These are phyloP conservation scores for Emydocephalus ijimae DNA, from an alignment of 2,113 vertebrate genomes.

Conservation along the genomic window DNA sequence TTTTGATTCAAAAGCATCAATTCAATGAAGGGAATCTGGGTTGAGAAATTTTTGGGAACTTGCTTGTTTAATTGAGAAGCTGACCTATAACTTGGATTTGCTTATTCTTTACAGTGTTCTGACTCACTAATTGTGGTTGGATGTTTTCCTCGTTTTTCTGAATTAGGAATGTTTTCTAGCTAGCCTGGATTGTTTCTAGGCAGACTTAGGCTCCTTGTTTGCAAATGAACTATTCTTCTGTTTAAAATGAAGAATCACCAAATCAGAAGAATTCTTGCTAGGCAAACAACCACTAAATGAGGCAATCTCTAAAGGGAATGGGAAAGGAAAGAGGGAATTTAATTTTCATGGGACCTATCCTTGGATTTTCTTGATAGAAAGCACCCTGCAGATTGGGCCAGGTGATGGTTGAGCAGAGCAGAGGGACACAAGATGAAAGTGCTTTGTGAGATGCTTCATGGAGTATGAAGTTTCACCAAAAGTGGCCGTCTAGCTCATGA, in stretches of 20 bases:
- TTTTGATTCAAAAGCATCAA: not conserved
- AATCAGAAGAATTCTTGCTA: not conserved
- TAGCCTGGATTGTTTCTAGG: not conserved
- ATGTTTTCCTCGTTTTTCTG: not conserved
- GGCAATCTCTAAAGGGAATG: not conserved
- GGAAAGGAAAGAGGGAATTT: not conserved
- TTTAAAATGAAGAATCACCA: not conserved
- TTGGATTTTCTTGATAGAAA: not conserved
- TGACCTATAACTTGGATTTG: not conserved
- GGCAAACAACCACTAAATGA: not conserved
- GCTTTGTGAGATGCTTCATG: not conserved
- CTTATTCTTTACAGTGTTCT: not conserved
- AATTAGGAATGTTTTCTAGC: not conserved
- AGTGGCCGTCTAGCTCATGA: not conserved
- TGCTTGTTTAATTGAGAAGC: not conserved
- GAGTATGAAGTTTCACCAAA: not conserved
- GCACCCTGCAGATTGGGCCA: not conserved
- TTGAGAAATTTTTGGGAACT: not conserved
- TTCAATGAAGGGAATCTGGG: not conserved
- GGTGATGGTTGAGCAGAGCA: not conserved
- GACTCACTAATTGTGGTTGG: not conserved
- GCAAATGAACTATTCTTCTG: not conserved
- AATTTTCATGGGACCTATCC: not conserved
- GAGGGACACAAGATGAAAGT: not conserved
- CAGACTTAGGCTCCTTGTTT: not conserved